Evolutionary conservation across 2,113 vertebrate species (phyloP), one percentile per base, ranked within the genome.

Genomic region (Hyperopisus bebe): DNA sequence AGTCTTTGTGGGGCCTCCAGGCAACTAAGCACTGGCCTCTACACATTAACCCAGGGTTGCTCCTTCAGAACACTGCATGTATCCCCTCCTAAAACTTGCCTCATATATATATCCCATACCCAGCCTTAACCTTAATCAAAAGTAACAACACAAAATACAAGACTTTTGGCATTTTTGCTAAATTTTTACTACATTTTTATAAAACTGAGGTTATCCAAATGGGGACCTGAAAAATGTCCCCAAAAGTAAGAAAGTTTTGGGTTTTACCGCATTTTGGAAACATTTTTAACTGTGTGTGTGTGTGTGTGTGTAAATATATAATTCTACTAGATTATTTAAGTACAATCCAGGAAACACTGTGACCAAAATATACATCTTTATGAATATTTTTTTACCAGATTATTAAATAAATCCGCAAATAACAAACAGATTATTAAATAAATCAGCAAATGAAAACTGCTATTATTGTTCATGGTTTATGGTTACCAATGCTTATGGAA

Each of bases 21-120:
- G 39, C 53, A 5, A 53, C 31, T 46, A 66, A 31, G 17, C 35
- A n/a, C 35, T 27, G 51, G 35, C 21, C 80, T 89, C 35, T 70
- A 86, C 44, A 89, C 80, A 89, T 80, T 62, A 88, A 88, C 87
- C 77, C 47, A 77, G 74, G 4, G 74, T 8, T 19, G 27, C 86
- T 55, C 50, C 50, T 62, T 24, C 46, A 89, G 80, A 17, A 58
- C 39, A 62, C 31, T 51, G 31, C 27, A 19, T 17, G n/a, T 24
- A 10, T 82, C 9, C 80, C 24, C 39, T 42, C 48, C 31, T 31
- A n/a, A 62, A n/a, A 62, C 55, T n/a, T n/a, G 42, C 42, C 15
- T 19, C 4, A 42, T 83, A 50, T 87, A 87, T 50, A 53, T 74
- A 70, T 13, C 24, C 62, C 62, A 0, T 2, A 53, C 51, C 53